Evolutionary conservation across 2,113 vertebrate genomes (phyloP), one percentile per base, ranked within the genome.

Genomic region (Silurus glanis): DNA sequence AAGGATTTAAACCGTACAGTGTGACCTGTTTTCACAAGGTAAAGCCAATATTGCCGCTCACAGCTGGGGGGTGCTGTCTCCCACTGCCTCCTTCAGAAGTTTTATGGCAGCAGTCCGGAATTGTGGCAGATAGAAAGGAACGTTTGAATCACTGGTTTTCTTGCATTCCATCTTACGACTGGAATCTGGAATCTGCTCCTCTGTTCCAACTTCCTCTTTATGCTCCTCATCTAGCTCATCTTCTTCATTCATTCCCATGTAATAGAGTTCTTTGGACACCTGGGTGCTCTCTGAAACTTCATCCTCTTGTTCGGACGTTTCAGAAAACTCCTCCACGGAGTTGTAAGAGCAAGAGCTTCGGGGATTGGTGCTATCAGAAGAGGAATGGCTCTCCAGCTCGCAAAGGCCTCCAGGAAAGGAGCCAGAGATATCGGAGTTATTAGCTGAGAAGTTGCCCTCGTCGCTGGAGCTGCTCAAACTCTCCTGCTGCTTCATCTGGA

Each of bases 51-150:
- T 62, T 67, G 28, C 49, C 58, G 55, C 19, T 92, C 84, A 91
- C 78, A 82, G 86, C 79, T 81, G 83, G 76, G 66, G 69, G 85
- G 84, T 9, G 79, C 58, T 66, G 19, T 92, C 92, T 74, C 87
- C 88, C 89, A 75, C 86, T 88, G 91, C 93, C 7, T 85, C 37
- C 88, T 92, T 92, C 6, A 90, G 92, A 53, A 90, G 92, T 82
- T 92, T 94, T 45, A 87, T 88, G 58, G 89, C 37, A 0, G 91
- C 88, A 91, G 94, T 91, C 90, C 92, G 96, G 90, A 97, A 98
- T 82, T 99, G 98, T 0, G 98, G 97, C 92, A 97, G 72, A 4
- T 99, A 99, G 0, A 96, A 92, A 3, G 93, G 88, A 72, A 94
- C 90, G 0, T 89, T 86, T 87, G 80, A 91, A 89, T 88, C 55